Evolutionary conservation across 2,797 vertebrate species (phyloP).

Genomic region (Phrynocephalus forsythii): DNA sequence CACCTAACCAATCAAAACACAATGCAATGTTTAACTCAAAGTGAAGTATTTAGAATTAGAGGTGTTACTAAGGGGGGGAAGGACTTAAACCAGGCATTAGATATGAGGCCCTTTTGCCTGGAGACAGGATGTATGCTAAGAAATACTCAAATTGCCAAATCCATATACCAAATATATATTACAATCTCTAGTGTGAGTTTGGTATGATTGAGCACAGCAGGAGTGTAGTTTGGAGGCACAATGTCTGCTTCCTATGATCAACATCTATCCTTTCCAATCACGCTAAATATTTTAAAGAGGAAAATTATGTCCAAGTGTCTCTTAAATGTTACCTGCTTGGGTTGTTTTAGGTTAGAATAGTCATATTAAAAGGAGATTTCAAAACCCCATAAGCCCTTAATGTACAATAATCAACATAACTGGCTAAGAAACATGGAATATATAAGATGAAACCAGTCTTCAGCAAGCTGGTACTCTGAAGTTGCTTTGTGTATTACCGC

Average conservation of each 20-base stretch:
- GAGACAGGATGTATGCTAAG: neutral
- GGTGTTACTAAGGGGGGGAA: constrained; percentile 28
- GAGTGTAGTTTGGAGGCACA: too few species aligned
- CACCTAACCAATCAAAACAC: constrained; percentile 41
- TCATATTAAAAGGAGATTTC: too few species aligned
- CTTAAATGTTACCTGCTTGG: neutral
- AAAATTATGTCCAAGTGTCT: neutral
- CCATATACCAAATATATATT: neutral
- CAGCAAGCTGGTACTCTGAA: neutral
- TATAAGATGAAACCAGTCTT: neutral
- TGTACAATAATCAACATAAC: neutral
- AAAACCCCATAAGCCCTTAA: too few species aligned
- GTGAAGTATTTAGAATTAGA: constrained; percentile 54
- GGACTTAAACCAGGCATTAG: neutral
- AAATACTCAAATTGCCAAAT: neutral
- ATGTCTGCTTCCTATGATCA: too few species aligned
- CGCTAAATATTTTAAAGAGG: too few species aligned
- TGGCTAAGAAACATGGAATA: neutral
- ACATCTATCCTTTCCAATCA: too few species aligned
- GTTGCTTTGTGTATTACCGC: neutral
- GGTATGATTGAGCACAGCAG: neutral
- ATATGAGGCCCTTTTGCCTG: neutral
- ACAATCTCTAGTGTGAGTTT: neutral
- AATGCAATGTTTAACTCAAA: constrained; percentile 27
- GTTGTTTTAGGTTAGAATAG: too few species aligned